phyloP scores from a whole-genome alignment of 2,797 vertebrate genomes.

The Tauraco hartlaubi region DNA sequence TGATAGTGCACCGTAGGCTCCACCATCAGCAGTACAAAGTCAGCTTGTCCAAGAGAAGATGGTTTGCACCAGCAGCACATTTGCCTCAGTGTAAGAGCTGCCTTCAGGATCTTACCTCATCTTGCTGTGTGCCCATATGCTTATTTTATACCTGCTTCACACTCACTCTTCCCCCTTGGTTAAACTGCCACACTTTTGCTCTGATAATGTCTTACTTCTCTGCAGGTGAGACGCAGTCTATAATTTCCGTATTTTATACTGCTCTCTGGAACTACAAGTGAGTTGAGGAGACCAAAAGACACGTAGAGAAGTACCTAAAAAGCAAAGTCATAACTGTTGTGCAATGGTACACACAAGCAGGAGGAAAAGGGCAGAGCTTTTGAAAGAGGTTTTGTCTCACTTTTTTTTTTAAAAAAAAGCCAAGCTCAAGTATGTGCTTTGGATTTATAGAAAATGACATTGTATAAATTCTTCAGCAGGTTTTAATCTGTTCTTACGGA shows the following conservation, averaged over 20 bases:
- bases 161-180: background rate
- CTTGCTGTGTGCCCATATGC: background rate
- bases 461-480: too few relatives aligned
- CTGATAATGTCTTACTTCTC: background rate
- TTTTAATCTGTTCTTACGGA: background rate
- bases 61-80: background rate
- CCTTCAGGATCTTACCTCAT: background rate
- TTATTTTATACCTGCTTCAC: background rate
- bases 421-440: background rate
- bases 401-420: too few relatives aligned
- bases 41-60: background rate
- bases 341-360: background rate
- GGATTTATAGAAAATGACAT: background rate
- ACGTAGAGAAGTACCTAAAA: background rate
- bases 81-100: background rate
- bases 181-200: background rate
- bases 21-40: background rate
- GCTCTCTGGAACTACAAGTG: background rate
- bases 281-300: background rate
- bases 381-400: background rate
- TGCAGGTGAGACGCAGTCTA: background rate
- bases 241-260: too few relatives aligned
- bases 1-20: background rate
- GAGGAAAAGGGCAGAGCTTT: background rate
- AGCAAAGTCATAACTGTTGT: background rate